Evolutionary conservation across 2,888 invertebrate genomes (phyloP).

Genomic region (Patella caerulea): DNA sequence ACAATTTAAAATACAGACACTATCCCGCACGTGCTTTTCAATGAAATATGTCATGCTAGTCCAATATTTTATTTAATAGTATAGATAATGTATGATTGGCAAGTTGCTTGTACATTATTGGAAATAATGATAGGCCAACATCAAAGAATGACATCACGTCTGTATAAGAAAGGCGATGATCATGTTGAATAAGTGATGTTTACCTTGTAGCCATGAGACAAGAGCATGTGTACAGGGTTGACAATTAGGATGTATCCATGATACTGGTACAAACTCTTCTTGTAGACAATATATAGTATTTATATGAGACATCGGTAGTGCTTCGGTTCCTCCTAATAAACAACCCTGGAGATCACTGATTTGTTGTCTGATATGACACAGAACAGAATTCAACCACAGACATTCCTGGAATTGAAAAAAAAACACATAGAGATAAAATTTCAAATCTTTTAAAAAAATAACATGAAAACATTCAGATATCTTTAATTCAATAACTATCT

Average conservation of each 20-base stretch:
- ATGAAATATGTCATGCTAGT: no score
- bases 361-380: constrained; percentile 66
- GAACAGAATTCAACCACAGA: constrained; percentile 65
- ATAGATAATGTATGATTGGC: no score
- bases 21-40: no score
- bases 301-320: constrained; percentile 53
- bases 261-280: constrained; percentile 65
- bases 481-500: no score
- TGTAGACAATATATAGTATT: constrained; percentile 58
- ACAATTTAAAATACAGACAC: no score
- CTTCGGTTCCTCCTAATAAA: constrained; percentile 62
- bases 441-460: neutral
- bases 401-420: constrained; percentile 59
- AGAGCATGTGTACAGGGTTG: constrained; percentile 68
- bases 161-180: no score
- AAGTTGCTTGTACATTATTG: no score
- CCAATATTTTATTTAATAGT: no score
- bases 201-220: constrained; percentile 67
- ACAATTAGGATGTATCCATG: constrained; percentile 68
- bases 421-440: neutral
- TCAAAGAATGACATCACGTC: no score
- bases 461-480: neutral
- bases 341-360: constrained; percentile 57
- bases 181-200: neutral
- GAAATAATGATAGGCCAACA: no score